Evolutionary conservation across 2,888 invertebrate genomes (phyloP).

Genomic region (Oscheius onirici): DNA sequence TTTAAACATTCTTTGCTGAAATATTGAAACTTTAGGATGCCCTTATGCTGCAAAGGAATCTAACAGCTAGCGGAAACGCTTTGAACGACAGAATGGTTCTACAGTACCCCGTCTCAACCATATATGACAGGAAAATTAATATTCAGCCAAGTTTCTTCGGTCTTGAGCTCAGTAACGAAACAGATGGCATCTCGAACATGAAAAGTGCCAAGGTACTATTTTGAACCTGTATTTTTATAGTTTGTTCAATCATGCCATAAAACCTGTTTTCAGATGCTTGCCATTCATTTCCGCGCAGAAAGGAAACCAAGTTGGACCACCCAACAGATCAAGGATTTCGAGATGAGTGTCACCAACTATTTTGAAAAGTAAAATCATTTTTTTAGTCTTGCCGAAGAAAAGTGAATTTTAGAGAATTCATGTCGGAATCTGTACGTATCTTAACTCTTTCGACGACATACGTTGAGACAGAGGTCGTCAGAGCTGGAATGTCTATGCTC

Average conservation of each 20-base stretch:
- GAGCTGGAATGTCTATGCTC: constrained; percentile 58
- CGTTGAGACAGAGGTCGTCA: constrained; percentile 65
- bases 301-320: constrained; percentile 63
- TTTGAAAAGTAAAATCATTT: constrained; percentile 56
- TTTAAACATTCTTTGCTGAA: constrained; percentile 22
- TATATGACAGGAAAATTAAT: constrained; percentile 64
- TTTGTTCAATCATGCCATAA: background rate
- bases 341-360: constrained; percentile 62
- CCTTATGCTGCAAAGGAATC: constrained; percentile 44
- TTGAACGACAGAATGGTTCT: constrained; percentile 54
- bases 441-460: constrained; percentile 64
- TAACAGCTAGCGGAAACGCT: constrained; percentile 3
- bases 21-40: constrained; percentile 43
- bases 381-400: background rate
- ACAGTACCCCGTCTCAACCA: constrained; percentile 59
- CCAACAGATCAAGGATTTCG: constrained; percentile 62
- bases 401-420: constrained; percentile 53
- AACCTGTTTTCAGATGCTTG: constrained; percentile 41
- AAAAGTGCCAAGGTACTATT: constrained; percentile 37
- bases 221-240: background rate
- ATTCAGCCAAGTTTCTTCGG: constrained; percentile 69
- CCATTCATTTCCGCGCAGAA: constrained; percentile 63
- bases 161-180: constrained; percentile 46
- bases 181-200: constrained; percentile 43
- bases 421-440: constrained; percentile 55